Evolutionary conservation across 2,797 vertebrate genomes (phyloP).

Genomic region (Synanceia verrucosa): DNA sequence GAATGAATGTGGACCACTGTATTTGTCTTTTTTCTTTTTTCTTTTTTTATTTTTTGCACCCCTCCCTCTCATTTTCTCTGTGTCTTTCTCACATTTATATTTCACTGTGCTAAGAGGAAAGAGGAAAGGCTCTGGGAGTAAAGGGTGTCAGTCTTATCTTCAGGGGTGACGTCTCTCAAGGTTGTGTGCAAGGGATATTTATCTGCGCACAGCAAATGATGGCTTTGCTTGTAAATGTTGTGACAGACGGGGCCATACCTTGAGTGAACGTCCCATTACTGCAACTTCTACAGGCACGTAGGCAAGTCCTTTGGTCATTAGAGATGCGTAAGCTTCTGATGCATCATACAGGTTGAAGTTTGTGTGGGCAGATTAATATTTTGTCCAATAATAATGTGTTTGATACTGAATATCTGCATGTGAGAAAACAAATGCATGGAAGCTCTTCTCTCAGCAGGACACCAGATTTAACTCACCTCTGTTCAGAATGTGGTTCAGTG

Average conservation of each 20-base stretch:
- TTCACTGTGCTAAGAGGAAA: constrained; percentile 29
- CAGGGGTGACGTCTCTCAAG: constrained; percentile 53
- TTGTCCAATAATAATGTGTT: constrained; percentile 29
- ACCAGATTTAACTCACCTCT: neutral
- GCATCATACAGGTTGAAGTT: constrained; percentile 28
- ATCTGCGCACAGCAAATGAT: constrained; percentile 36
- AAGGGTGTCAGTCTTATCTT: constrained; percentile 40
- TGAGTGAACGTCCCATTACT: constrained; percentile 42
- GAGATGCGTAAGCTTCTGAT: constrained; percentile 45
- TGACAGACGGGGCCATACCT: constrained; percentile 40
- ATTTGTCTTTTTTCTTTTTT: too few relatives aligned
- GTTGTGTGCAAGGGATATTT: constrained; percentile 27
- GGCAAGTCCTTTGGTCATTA: constrained; percentile 44
- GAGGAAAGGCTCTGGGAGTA: constrained; percentile 9
- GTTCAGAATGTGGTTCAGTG: neutral
- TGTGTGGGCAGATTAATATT: constrained; percentile 31
- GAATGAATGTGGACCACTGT: constrained; percentile 58
- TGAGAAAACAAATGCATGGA: neutral
- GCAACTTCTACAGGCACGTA: constrained; percentile 27
- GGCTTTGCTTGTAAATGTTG: constrained; percentile 47
- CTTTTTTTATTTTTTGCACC: constrained; percentile 3
- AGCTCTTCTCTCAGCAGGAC: neutral
- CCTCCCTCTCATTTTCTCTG: constrained; percentile 13
- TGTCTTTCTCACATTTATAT: constrained; percentile 30
- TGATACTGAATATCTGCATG: neutral